phyloP scores from a whole-genome alignment of 2,113 vertebrate genomes.

The Chamaetylas fuelleborni region DNA sequence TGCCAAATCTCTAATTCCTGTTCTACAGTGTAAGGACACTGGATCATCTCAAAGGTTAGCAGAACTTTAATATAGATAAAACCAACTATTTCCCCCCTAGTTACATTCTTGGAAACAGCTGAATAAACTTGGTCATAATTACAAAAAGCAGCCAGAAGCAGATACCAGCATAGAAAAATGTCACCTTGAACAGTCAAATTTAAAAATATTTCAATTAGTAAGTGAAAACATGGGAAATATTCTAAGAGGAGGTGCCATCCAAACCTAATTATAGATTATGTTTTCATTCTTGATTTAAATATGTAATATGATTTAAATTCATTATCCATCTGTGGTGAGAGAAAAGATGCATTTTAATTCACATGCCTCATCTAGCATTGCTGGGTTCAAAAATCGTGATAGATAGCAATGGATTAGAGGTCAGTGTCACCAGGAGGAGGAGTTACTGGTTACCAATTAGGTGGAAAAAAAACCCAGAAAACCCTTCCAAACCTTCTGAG shows the following conservation, averaged over 20 bases:
- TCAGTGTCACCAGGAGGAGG: background rate
- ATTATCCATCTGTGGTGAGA: background rate
- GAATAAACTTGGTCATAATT: background rate
- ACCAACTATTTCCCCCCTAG: rapidly evolving
- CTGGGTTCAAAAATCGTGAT: background rate
- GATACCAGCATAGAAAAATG: background rate
- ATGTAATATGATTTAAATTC: constrained; percentile 32
- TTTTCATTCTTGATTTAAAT: background rate
- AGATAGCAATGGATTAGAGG: background rate
- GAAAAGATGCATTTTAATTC: background rate
- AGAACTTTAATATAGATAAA: background rate
- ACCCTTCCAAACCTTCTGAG: background rate
- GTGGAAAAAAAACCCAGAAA: background rate
- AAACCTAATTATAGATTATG: background rate
- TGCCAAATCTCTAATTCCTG: background rate
- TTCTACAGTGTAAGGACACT: background rate
- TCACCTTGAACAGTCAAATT: background rate
- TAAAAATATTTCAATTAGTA: constrained; percentile 18
- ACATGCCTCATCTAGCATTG: background rate
- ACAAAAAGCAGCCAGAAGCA: background rate
- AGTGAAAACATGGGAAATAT: constrained; percentile 6
- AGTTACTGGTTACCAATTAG: background rate
- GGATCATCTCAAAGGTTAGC: background rate
- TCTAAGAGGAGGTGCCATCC: background rate
- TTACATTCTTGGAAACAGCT: background rate